A percentile compares a stretch with the other conserved stretches of the same genome.
Evolutionary conservation across 1,140 invertebrate genomes (phyloP).

Genomic region (Antheraea pernyi): DNA sequence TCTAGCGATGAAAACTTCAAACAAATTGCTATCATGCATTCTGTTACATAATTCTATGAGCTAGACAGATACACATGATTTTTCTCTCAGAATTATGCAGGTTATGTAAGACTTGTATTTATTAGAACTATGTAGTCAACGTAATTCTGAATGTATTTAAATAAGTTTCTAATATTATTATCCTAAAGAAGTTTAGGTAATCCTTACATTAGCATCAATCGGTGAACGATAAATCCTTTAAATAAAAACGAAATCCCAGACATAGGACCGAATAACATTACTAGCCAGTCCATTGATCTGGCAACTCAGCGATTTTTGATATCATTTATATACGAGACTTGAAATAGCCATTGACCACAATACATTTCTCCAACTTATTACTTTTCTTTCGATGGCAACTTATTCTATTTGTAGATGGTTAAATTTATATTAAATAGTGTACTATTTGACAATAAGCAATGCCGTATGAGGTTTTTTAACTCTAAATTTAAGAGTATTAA

Average conservation of each 20-base stretch:
- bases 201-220: constrained; percentile 40
- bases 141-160: too few relatives aligned
- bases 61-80: too few relatives aligned
- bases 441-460: too few relatives aligned
- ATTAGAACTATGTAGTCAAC: too few relatives aligned
- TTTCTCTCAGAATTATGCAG: too few relatives aligned
- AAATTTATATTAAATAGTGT: too few relatives aligned
- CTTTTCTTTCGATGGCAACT: not conserved
- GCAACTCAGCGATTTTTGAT: constrained; percentile 46
- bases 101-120: too few relatives aligned
- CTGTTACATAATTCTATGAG: too few relatives aligned
- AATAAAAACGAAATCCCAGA: constrained; percentile 29
- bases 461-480: too few relatives aligned
- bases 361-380: not conserved
- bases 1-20: too few relatives aligned
- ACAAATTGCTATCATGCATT: too few relatives aligned
- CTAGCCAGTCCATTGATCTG: constrained; percentile 39
- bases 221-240: constrained; percentile 38
- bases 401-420: not conserved
- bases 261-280: constrained; percentile 36
- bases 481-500: too few relatives aligned
- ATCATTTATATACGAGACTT: constrained; percentile 36
- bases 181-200: constrained; percentile 41
- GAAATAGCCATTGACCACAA: not conserved
- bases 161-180: not conserved